A percentile compares a stretch with the other conserved stretches of the same genome.
Conservation (phyloP, 2,888 invertebrate genomes). For the Caenorhabditis angaria region DNA sequence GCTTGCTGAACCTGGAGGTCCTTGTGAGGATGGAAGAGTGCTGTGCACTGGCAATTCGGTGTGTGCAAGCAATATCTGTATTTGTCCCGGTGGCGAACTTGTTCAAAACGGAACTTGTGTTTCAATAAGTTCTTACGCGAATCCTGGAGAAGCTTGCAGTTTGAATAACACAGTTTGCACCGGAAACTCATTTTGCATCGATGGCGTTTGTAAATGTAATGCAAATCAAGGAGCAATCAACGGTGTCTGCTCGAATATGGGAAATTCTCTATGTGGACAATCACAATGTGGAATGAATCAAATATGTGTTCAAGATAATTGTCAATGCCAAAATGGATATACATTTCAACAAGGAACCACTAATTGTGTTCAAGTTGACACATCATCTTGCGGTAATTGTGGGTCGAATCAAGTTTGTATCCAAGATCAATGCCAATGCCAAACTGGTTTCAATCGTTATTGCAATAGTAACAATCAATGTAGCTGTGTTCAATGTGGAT, state of each 20-base stretch:
- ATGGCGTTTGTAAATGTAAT: constrained; percentile 65
- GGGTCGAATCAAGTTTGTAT: constrained; percentile 32
- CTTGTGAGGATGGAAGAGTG: constrained; percentile 49
- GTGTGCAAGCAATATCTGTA: constrained; percentile 68
- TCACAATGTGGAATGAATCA: constrained; percentile 33
- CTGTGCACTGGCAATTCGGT: constrained; percentile 68
- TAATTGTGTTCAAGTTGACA: constrained; percentile 2
- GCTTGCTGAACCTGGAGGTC: constrained; percentile 58
- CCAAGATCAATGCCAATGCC: constrained; percentile 42
- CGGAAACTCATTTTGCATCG: constrained; percentile 64
- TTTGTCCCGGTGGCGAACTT: constrained; percentile 67
- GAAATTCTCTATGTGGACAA: constrained; percentile 9
- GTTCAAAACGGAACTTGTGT: constrained; percentile 48
- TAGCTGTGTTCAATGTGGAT: constrained; percentile 28
- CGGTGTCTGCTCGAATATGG: constrained; percentile 63
- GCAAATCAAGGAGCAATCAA: constrained; percentile 52
- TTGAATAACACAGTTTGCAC: constrained; percentile 62
- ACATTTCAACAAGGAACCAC: background rate
- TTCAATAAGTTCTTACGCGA: constrained; percentile 49
- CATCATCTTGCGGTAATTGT: constrained; percentile 9
- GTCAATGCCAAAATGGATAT: constrained; percentile 39
- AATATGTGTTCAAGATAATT: constrained; percentile 36
- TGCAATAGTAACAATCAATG: constrained; percentile 22
- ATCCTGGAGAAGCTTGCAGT: constrained; percentile 66
- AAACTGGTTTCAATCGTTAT: constrained; percentile 7